Percentiles rank a stretch among this genome's conserved stretches.
Evolutionary conservation across 2,113 vertebrate genomes (phyloP).

Genomic region (Callipepla californica): DNA sequence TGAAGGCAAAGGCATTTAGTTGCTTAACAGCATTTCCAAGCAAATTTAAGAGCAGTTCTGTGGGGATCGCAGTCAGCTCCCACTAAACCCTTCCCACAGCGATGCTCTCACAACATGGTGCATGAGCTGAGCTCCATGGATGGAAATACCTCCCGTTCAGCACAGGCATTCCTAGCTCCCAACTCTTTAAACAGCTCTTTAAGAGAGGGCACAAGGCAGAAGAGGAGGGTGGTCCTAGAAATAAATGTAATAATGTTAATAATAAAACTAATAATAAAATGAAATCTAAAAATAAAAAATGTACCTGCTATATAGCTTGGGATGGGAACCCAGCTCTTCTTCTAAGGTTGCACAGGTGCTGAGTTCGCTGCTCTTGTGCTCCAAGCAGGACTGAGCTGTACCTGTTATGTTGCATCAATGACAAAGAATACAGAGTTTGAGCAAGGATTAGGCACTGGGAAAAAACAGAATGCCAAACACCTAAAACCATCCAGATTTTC

Average conservation of each 20-base stretch:
- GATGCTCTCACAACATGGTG: not conserved
- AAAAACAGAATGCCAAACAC: not conserved
- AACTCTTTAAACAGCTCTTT: fast-evolving
- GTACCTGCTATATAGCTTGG: not conserved
- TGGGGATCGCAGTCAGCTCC: not conserved
- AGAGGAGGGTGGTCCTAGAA: not conserved
- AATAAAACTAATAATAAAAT: not conserved
- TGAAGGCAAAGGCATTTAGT: not conserved
- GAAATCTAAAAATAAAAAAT: not conserved
- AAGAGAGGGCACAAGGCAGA: not conserved
- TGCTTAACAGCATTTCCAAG: not conserved
- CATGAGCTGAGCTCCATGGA: not conserved
- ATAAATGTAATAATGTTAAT: not conserved
- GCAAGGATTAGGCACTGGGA: not conserved
- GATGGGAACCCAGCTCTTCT: not conserved
- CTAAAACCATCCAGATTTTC: not conserved
- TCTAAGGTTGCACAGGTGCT: not conserved
- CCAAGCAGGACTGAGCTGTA: not conserved
- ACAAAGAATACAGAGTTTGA: not conserved
- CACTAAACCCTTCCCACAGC: not conserved
- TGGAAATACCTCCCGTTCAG: not conserved
- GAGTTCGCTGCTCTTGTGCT: not conserved
- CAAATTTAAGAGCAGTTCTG: not conserved
- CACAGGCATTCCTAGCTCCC: not conserved
- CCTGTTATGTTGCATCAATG: not conserved